A percentile compares a stretch with the other conserved stretches of the same genome.
Conservation (phyloP, 2,113 vertebrate genomes). For the Sebastes schlegelii region DNA sequence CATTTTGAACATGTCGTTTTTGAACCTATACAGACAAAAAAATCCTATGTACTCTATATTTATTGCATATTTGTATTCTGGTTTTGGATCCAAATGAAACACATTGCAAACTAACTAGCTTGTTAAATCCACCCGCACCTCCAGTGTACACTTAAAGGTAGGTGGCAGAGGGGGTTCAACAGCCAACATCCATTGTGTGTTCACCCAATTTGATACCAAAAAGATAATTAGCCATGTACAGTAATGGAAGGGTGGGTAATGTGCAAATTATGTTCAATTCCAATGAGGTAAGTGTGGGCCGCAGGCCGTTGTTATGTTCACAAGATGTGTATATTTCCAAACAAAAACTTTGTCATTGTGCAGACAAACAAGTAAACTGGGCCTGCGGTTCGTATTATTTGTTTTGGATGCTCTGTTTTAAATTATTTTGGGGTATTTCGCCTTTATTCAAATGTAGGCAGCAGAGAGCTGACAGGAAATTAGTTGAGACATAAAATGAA, state of each 20-base stretch:
- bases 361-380: conserved; percentile 5
- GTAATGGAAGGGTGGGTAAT: not conserved
- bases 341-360: not conserved
- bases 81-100: no score
- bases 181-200: not conserved
- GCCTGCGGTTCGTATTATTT: not conserved
- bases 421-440: not conserved
- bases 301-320: not conserved
- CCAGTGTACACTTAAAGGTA: not conserved
- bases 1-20: no score
- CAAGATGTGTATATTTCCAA: not conserved
- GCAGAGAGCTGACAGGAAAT: not conserved
- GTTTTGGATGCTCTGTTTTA: not conserved
- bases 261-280: conserved; percentile 9
- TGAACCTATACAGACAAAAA: no score
- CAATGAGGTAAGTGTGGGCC: conserved; percentile 1
- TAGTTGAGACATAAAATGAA: not conserved
- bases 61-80: no score
- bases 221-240: not conserved
- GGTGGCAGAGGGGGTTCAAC: not conserved
- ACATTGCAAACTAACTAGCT: no score
- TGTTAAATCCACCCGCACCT: not conserved
- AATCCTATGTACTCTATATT: no score
- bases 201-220: not conserved
- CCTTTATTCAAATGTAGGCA: not conserved